Conservation (phyloP, 2,888 invertebrate genomes). For the Pycnomerus fuliginosus region DNA sequence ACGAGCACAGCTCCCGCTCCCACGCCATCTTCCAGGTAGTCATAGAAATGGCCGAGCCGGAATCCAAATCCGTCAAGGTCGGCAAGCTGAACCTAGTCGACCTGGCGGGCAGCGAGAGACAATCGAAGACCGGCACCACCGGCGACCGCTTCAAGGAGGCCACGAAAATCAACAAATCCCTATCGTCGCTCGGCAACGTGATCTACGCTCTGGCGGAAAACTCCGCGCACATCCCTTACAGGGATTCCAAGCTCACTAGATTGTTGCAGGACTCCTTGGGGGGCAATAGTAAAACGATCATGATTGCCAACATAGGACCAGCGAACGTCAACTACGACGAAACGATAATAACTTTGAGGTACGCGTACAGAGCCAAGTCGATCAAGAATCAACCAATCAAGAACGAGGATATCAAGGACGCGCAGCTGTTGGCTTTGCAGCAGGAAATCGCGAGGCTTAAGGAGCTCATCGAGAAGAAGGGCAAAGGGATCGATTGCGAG, state of each 20-base stretch:
- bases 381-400: constrained; percentile 98
- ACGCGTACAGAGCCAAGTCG: constrained; percentile 96
- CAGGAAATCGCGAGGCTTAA: constrained; percentile 79
- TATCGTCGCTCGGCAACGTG: constrained; percentile 97
- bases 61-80: constrained; percentile 65
- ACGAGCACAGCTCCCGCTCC: constrained; percentile 95
- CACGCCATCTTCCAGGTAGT: constrained; percentile 99
- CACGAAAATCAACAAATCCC: constrained; percentile 93
- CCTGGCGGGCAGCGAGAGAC: constrained; percentile 96
- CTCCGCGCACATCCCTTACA: constrained; percentile 93
- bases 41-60: constrained; percentile 86
- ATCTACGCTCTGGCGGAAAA: constrained; percentile 96
- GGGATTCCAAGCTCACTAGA: constrained; percentile 95
- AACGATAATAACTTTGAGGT: constrained; percentile 88
- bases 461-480: constrained; percentile 45
- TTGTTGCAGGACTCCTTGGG: constrained; percentile 96
- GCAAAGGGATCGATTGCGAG: constrained; percentile 38
- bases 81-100: constrained; percentile 97
- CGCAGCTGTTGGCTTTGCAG: constrained; percentile 89
- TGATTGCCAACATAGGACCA: constrained; percentile 99
- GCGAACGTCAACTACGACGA: constrained; percentile 98
- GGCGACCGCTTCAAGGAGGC: constrained; percentile 94
- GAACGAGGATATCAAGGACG: constrained; percentile 99
- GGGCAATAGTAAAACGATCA: constrained; percentile 92
- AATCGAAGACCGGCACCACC: constrained; percentile 94